These are phyloP conservation scores for Poeciliopsis infans DNA, from an alignment of 2,797 vertebrate species.

Conservation along the genomic window DNA sequence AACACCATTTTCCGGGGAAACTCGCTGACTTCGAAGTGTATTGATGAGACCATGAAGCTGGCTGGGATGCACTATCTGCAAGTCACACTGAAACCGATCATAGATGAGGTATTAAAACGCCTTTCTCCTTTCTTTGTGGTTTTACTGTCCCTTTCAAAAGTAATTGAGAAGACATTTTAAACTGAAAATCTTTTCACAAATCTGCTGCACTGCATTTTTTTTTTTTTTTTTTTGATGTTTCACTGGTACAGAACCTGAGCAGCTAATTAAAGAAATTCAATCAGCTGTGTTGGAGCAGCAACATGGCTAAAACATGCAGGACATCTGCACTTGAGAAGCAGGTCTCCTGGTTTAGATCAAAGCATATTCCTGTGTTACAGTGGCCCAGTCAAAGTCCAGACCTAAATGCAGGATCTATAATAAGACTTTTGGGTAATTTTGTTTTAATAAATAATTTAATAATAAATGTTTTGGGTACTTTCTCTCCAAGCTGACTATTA, in stretches of 20 bases:
- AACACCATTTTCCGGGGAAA: slow-evolving; percentile 99
- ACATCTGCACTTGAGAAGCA: neutral
- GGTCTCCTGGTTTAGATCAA: neutral
- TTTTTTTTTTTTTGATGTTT: neutral
- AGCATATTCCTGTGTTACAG: neutral
- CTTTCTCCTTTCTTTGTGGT: neutral
- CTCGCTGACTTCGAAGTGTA: slow-evolving; percentile 97
- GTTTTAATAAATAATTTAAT: too few relatives aligned
- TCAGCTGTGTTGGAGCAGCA: neutral
- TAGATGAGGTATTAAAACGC: slow-evolving; percentile 88
- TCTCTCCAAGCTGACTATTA: neutral
- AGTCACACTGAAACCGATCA: slow-evolving; percentile 94
- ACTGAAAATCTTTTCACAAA: neutral
- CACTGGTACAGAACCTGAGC: neutral
- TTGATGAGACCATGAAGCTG: slow-evolving; percentile 98
- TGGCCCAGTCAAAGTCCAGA: neutral
- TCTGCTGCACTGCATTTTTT: too few relatives aligned
- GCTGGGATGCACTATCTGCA: slow-evolving; percentile 98
- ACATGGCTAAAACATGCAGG: neutral
- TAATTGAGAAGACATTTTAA: neutral
- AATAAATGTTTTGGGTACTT: neutral
- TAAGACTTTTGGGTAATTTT: too few relatives aligned
- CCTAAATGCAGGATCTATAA: neutral
- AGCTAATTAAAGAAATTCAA: neutral
- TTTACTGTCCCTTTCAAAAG: neutral